phyloP scores from a whole-genome alignment of 2,113 vertebrate species.

The Condylura cristata region DNA sequence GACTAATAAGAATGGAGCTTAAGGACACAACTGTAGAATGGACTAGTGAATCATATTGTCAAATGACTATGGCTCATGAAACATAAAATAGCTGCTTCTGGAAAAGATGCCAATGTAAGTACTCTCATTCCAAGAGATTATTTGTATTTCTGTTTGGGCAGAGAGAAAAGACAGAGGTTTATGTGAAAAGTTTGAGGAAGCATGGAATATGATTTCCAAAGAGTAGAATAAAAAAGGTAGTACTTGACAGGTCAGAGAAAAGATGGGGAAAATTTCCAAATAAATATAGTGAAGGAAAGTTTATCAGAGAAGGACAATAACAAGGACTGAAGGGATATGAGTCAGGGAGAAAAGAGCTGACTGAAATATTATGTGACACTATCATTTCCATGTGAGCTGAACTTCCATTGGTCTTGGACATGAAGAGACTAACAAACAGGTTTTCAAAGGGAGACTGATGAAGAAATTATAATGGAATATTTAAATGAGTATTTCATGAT shows the following conservation, averaged over 20 bases:
- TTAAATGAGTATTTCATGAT: background rate
- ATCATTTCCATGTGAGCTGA: background rate
- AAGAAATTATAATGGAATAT: background rate
- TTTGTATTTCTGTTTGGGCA: background rate
- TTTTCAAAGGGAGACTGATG: slow-evolving; percentile 26
- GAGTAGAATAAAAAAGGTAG: background rate
- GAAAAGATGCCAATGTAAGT: background rate
- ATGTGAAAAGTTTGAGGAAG: background rate
- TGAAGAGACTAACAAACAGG: background rate
- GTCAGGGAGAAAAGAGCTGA: background rate
- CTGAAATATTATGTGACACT: background rate
- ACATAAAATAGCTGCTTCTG: background rate
- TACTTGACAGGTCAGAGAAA: background rate
- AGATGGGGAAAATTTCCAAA: background rate
- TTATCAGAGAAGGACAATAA: background rate
- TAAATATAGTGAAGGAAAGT: background rate
- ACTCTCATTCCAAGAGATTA: background rate
- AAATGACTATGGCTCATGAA: background rate
- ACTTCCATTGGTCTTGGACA: background rate
- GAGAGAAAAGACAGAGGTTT: background rate
- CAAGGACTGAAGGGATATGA: background rate
- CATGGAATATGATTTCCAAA: background rate
- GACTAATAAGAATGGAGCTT: background rate
- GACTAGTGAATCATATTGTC: background rate
- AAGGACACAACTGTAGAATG: background rate